Evolutionary conservation across 2,113 vertebrate genomes (phyloP), one percentile per base, ranked within the genome.

Genomic region (Verasper variegatus): DNA sequence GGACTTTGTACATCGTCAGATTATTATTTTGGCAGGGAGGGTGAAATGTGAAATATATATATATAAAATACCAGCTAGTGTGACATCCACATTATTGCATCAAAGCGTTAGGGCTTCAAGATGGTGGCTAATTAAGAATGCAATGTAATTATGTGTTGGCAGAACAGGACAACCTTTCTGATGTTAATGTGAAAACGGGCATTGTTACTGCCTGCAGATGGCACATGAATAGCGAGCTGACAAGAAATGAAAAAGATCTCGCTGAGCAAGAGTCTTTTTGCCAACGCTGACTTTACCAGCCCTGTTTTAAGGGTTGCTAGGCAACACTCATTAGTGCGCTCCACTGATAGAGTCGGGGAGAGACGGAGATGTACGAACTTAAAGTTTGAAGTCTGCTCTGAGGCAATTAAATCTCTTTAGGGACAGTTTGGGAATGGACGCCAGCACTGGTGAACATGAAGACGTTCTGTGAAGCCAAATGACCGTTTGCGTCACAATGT

Each of bases 221-320:
- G 91, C 84, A 86, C 79, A 92, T 93, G 88, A 92, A 93, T 89
- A 87, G 82, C 84, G 83, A 84, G 84, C 89, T 77, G 58, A 73
- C 78, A 86, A 49, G 81, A 81, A 77, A 84, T 80, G 72, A 85
- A 83, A 82, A 83, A 83, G 59, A 88, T 86, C 86, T 84, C 17
- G 35, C 81, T 57, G 76, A 88, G 78, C 69, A 35, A 45, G 56
- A 82, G 69, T 80, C 66, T 55, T 79, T 71, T 79, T 86, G 65
- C 77, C 86, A 91, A 71, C 40, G 52, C 68, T 72, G 88, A 93
- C 86, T 92, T 86, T 68, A 86, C 74, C 73, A 80, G 69, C 71
- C 80, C 88, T 78, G 88, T 90, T 92, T 92, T 83, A 89, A 65
- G 10, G 75, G 92, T 94, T 92, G 89, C 93, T 85, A 90, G 85